phyloP scores from a whole-genome alignment of 92 coral and sea anemone species.

The Pocillopora meandrina region DNA sequence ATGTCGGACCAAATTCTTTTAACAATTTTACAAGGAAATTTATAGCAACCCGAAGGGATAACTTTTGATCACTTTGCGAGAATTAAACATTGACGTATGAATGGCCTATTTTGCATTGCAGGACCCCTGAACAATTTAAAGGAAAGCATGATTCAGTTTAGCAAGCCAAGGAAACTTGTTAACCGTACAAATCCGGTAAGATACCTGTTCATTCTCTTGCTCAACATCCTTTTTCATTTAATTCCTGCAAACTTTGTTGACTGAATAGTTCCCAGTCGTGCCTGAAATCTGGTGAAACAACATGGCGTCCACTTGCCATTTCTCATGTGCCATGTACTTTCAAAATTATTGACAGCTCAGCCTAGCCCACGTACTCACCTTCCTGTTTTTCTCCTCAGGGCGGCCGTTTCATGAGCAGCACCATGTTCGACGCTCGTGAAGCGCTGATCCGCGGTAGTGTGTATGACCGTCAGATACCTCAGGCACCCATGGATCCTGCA shows the following conservation, averaged over 20 bases:
- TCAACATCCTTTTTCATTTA: neutral
- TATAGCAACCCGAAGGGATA: too few species aligned
- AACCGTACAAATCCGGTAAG: constrained; percentile 95
- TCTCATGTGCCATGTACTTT: too few species aligned
- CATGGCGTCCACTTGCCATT: too few species aligned
- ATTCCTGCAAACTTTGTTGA: too few species aligned
- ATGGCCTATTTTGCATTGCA: constrained; percentile 31
- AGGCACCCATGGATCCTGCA: constrained; percentile 82
- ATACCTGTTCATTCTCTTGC: neutral
- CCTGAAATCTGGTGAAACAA: too few species aligned
- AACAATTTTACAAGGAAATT: too few species aligned
- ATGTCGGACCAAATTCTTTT: too few species aligned
- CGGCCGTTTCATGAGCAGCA: constrained; percentile 98
- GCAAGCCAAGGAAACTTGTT: constrained; percentile 98
- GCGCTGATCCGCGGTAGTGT: constrained; percentile 95
- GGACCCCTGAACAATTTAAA: constrained; percentile 98
- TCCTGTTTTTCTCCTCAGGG: constrained; percentile 52
- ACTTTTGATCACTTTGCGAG: too few species aligned
- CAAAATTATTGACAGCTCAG: too few species aligned
- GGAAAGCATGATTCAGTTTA: constrained; percentile 99
- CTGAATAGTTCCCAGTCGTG: too few species aligned
- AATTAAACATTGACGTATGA: too few species aligned
- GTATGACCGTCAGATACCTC: constrained; percentile 86
- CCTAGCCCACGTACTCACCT: too few species aligned
- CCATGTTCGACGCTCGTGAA: constrained; percentile 99